A percentile compares a stretch with the other conserved stretches of the same genome.
These are phyloP conservation scores for Pyrocephalus nanus DNA, from an alignment of 2,797 vertebrate genomes.

Conservation along the genomic window DNA sequence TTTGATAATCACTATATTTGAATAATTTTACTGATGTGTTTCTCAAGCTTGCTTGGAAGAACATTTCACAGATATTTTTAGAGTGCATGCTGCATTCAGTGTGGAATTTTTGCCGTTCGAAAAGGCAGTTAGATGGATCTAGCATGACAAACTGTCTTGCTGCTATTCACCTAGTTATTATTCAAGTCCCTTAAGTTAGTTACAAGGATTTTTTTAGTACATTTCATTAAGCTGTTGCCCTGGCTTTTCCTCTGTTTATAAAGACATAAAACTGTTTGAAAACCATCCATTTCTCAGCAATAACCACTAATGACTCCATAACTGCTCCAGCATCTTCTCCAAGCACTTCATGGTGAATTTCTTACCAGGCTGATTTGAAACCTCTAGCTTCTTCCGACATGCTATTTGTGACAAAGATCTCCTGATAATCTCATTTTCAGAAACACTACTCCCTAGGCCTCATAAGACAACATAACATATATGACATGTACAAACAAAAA, in stretches of 20 bases:
- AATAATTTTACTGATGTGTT: not conserved
- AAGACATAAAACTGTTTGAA: not conserved
- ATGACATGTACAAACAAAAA: not conserved
- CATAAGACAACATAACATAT: not conserved
- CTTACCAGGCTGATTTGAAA: not conserved
- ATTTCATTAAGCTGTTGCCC: not conserved
- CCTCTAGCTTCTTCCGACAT: not conserved
- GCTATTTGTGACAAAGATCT: not conserved
- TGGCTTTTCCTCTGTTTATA: not conserved
- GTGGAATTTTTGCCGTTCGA: not conserved
- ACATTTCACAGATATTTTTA: not conserved
- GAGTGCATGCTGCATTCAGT: not conserved
- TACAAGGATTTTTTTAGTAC: not conserved
- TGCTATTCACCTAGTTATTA: not conserved
- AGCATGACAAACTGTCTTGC: not conserved
- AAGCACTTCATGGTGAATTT: not conserved
- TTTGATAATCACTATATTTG: not conserved
- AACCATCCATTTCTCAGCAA: not conserved
- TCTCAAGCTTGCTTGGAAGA: not conserved
- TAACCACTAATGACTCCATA: not conserved
- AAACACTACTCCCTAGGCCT: not conserved
- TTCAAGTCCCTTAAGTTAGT: not conserved
- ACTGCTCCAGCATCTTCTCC: not conserved
- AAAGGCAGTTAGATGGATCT: not conserved
- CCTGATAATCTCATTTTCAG: not conserved